Conservation (phyloP, 2,113 vertebrate genomes). For the Corvus hawaiiensis region DNA sequence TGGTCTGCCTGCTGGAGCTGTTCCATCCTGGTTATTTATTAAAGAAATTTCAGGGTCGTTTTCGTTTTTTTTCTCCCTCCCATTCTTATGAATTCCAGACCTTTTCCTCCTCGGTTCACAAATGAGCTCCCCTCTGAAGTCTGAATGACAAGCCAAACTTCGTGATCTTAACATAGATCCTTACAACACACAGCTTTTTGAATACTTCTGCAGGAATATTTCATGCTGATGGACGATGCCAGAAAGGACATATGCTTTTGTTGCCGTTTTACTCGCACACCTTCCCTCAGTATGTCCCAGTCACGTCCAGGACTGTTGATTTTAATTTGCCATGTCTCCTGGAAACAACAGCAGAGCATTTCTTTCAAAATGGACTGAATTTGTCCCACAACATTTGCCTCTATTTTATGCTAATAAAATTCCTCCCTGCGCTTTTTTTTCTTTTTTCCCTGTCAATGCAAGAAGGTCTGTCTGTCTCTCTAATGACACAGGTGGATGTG, state of each 20-base stretch:
- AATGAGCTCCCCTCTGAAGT: not conserved
- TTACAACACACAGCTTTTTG: not conserved
- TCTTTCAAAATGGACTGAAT: not conserved
- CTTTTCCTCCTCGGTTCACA: constrained; percentile 12
- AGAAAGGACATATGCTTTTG: not conserved
- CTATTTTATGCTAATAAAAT: not conserved
- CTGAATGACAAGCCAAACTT: constrained; percentile 39
- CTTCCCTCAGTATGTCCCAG: not conserved
- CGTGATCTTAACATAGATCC: not conserved
- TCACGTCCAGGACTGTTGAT: not conserved
- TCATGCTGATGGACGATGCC: not conserved
- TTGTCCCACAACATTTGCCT: not conserved
- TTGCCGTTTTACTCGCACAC: not conserved
- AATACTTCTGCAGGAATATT: not conserved
- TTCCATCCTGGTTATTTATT: not conserved
- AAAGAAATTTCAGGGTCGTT: not conserved
- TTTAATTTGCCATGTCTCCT: not conserved
- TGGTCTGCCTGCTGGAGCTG: constrained; percentile 4
- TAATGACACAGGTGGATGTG: constrained; percentile 12
- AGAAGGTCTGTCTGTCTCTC: not conserved
- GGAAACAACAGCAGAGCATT: not conserved
- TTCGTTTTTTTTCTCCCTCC: not conserved
- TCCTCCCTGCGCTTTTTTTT: not conserved
- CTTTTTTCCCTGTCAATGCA: not conserved
- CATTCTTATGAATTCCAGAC: constrained; percentile 13